phyloP scores from a whole-genome alignment of 2,113 vertebrate genomes.

The Rutilus rutilus region DNA sequence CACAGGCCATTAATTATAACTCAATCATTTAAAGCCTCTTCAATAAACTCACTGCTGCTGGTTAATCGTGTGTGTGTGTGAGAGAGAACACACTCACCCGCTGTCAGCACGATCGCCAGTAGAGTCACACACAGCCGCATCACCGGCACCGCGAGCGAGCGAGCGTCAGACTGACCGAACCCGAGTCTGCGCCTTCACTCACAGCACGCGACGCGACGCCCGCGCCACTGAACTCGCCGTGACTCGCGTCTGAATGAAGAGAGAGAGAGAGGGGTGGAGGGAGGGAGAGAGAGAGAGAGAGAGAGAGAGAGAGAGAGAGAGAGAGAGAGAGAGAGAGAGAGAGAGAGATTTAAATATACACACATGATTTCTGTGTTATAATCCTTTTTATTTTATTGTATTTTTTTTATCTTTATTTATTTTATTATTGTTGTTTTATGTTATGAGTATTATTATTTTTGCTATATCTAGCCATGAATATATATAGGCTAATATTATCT shows the following conservation, averaged over 20 bases:
- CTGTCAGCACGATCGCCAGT: slow-evolving; percentile 15
- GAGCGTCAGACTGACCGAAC: not conserved
- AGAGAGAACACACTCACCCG: slow-evolving; percentile 1
- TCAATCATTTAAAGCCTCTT: not conserved
- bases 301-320: too few relatives aligned
- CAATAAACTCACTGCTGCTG: too few relatives aligned
- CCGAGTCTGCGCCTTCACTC: not conserved
- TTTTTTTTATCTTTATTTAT: too few relatives aligned
- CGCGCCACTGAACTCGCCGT: slow-evolving; percentile 12
- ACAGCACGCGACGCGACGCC: not conserved
- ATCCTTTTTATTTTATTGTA: too few relatives aligned
- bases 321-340: too few relatives aligned
- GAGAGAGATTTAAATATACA: too few relatives aligned
- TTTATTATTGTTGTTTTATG: too few relatives aligned
- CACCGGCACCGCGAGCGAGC: not conserved
- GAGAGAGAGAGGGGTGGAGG: not conserved
- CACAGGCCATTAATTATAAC: not conserved
- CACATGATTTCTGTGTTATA: too few relatives aligned
- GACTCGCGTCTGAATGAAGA: slow-evolving; percentile 7
- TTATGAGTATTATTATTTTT: too few relatives aligned
- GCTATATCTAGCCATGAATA: too few relatives aligned
- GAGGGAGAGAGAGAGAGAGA: too few relatives aligned
- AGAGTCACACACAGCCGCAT: slow-evolving; percentile 32
- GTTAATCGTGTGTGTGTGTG: not conserved
- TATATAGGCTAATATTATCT: too few relatives aligned